Base-by-base conservation (phyloP, 2,888 invertebrate genomes). In the Drosophila peninsularis region DNA sequence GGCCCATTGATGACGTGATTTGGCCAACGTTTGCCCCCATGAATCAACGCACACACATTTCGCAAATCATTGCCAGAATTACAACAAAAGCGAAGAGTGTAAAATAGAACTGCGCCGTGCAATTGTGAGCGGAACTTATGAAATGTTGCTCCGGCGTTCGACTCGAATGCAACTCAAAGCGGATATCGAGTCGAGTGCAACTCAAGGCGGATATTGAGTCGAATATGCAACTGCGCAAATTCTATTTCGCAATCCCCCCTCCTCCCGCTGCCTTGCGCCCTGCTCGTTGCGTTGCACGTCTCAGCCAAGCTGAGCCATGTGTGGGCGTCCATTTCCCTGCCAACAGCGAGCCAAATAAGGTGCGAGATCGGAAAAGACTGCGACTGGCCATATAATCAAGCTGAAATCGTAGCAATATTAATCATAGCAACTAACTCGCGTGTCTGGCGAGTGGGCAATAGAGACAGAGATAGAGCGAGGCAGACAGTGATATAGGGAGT, bases 1-100 rank as follows among this genome's bases (percentile, higher is more conserved):
- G 73, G 37, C 42, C 30, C 30, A 41, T 66, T 32, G 75, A 58
- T 79, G 73, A 82, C 88, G 88, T 79, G 88, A 79, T 69, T 86
- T 75, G 55, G 37, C 14, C 50, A 34, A 65, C 66, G 65, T 66
- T 47, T 70, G 30, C 50, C 61, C 42, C 34, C 32, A 78, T 54
- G 55, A 65, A 24, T 54, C 60, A 37, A 14, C 53, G 54, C 57
- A 36, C 32, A 37, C 39, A 56, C 27, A 72, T 85, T 88, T 84
- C 85, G 76, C 74, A 86, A 88, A 84, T 71, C 62, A 70, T 75
- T 81, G 76, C 56, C 71, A 65, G 70, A 78, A 81, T 85, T 75
- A 74, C 62, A 34, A 49, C 41, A 32, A 37, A 27, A 6, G 10
- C 37, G 37, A 52, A 17, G 21, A 7, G 14, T 3, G 17, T 3